Conservation (phyloP, 2,113 vertebrate genomes). For the Columbina picui region DNA sequence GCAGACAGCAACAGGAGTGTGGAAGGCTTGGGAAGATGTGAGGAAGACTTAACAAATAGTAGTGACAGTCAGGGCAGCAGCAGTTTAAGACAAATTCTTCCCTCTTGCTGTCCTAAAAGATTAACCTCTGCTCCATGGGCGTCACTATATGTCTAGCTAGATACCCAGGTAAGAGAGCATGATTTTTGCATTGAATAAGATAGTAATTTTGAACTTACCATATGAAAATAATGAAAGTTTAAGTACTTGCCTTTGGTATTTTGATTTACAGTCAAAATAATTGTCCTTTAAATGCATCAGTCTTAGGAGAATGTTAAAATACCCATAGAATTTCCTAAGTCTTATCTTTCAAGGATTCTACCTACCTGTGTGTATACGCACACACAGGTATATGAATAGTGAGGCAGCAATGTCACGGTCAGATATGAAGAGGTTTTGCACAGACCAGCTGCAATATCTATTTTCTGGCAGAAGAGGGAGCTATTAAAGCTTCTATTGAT, state of each 20-base stretch:
- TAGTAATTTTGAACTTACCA: not conserved
- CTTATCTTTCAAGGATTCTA: not conserved
- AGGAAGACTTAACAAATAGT: not conserved
- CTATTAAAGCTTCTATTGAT: not conserved
- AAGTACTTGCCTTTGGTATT: not conserved
- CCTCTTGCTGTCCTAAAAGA: not conserved
- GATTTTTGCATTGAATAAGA: not conserved
- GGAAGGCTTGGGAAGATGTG: not conserved
- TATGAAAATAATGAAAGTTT: not conserved
- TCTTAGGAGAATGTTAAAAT: not conserved
- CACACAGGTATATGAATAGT: rapidly evolving
- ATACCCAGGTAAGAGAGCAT: not conserved
- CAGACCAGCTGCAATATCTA: not conserved
- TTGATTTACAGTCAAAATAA: not conserved
- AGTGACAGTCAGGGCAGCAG: not conserved
- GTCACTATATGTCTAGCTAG: not conserved
- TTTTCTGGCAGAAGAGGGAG: slow-evolving; percentile 54
- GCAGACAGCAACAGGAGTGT: not conserved
- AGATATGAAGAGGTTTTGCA: not conserved
- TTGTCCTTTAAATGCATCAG: not conserved
- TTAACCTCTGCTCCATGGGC: rapidly evolving
- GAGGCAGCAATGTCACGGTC: not conserved
- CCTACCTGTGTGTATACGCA: not conserved
- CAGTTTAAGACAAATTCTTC: not conserved
- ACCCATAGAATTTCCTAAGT: not conserved